Percentiles rank a stretch among this genome's conserved stretches.
phyloP scores from a whole-genome alignment of 2,888 invertebrate species.

The Idaea straminata region DNA sequence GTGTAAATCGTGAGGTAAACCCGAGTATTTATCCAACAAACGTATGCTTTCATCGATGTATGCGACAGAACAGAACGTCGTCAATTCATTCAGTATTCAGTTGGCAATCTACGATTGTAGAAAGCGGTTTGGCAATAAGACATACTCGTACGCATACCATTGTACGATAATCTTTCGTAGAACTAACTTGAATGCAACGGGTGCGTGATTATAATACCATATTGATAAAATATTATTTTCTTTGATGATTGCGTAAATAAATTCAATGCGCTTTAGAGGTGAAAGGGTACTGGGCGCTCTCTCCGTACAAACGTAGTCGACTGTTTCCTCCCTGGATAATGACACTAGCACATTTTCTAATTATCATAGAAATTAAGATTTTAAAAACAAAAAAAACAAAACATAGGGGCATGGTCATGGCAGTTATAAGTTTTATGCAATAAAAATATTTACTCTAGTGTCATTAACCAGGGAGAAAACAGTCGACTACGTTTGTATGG shows the following conservation, averaged over 20 bases:
- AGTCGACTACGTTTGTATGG: too few species aligned
- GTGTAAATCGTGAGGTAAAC: conserved; percentile 21
- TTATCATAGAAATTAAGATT: too few species aligned
- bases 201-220: conserved; percentile 61
- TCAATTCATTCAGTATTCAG: conserved; percentile 66
- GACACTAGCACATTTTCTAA: too few species aligned
- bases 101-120: conserved; percentile 64
- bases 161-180: conserved; percentile 77
- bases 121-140: conserved; percentile 77
- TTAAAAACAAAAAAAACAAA: too few species aligned
- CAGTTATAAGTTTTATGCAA: too few species aligned
- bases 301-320: too few species aligned
- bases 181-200: conserved; percentile 67
- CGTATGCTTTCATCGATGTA: conserved; percentile 23
- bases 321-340: too few species aligned
- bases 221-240: conserved; percentile 30
- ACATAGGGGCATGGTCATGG: too few species aligned
- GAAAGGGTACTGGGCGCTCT: too few species aligned
- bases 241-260: conserved; percentile 16
- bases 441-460: too few species aligned
- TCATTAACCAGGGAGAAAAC: too few species aligned
- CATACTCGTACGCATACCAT: conserved; percentile 56
- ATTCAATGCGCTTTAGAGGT: conserved; percentile 27
- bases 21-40: conserved; percentile 18
- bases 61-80: conserved; percentile 22